Conservation (phyloP, 2,797 vertebrate species). For the Dallia pectoralis region DNA sequence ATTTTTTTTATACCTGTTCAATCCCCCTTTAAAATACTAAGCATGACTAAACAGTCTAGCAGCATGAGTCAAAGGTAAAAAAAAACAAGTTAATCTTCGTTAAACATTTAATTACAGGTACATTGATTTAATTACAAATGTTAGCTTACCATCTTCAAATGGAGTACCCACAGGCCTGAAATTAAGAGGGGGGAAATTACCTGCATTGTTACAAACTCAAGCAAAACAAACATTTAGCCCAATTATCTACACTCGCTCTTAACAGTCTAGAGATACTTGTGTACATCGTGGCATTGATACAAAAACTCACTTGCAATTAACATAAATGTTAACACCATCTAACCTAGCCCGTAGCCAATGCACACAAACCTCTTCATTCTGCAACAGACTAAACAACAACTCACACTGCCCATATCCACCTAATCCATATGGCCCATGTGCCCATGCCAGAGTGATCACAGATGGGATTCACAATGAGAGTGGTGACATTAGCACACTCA, state of each 20-base stretch:
- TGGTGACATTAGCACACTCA: conserved; percentile 66
- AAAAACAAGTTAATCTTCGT: neutral
- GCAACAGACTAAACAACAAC: conserved; percentile 1
- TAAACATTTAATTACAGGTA: neutral
- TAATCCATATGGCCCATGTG: neutral
- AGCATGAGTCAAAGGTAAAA: neutral
- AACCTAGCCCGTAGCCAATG: neutral
- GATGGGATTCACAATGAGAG: neutral
- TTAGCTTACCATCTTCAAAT: conserved; percentile 96
- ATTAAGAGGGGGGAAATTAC: conserved; percentile 9
- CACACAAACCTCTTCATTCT: neutral
- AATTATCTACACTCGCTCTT: neutral
- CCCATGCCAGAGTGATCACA: neutral
- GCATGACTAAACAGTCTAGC: neutral
- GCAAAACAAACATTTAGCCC: neutral
- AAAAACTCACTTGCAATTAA: neutral
- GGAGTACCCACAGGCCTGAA: conserved; percentile 97
- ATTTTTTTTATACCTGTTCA: neutral
- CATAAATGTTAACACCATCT: neutral
- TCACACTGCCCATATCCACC: neutral
- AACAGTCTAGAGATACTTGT: no score
- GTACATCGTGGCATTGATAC: neutral
- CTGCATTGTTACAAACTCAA: neutral
- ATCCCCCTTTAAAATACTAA: neutral
- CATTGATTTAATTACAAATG: neutral